Evolutionary conservation across 2,888 invertebrate species (phyloP).

Genomic region (Aquatica leii): DNA sequence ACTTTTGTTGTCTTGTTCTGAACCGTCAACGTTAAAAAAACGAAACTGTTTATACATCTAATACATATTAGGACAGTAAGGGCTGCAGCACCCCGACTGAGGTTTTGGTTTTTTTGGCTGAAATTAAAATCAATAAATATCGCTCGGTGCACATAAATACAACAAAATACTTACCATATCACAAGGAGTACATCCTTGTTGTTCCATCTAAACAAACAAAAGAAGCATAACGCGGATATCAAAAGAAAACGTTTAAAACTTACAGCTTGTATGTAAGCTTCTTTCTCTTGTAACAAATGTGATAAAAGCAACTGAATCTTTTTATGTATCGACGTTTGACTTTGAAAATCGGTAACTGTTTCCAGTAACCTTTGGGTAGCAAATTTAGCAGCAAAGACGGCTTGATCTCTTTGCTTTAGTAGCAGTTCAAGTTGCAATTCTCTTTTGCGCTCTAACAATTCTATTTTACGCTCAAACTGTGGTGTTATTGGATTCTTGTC

Average conservation of each 20-base stretch:
- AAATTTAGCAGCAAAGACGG: conserved; percentile 53
- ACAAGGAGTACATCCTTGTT: neutral
- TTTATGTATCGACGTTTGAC: conserved; percentile 51
- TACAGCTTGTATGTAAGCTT: conserved; percentile 28
- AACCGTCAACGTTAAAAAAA: too few species aligned
- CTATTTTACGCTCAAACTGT: conserved; percentile 3
- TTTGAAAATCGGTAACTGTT: conserved; percentile 54
- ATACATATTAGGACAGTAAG: too few species aligned
- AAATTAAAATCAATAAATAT: too few species aligned
- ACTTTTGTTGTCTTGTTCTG: too few species aligned
- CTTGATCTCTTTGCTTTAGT: conserved; percentile 50
- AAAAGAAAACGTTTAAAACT: neutral
- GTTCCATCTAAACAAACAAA: neutral
- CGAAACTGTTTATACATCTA: too few species aligned
- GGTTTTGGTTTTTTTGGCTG: too few species aligned
- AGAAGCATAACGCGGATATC: neutral
- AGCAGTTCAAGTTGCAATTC: conserved; percentile 28
- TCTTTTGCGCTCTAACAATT: conserved; percentile 10
- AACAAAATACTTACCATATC: too few species aligned
- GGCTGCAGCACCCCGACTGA: too few species aligned
- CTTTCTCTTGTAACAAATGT: conserved; percentile 52
- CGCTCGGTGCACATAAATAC: too few species aligned
- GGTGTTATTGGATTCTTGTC: neutral
- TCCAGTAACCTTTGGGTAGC: conserved; percentile 54
- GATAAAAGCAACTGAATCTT: conserved; percentile 51